Evolutionary conservation across 1,140 invertebrate genomes (phyloP).

Genomic region (Drosophila bipectinata): DNA sequence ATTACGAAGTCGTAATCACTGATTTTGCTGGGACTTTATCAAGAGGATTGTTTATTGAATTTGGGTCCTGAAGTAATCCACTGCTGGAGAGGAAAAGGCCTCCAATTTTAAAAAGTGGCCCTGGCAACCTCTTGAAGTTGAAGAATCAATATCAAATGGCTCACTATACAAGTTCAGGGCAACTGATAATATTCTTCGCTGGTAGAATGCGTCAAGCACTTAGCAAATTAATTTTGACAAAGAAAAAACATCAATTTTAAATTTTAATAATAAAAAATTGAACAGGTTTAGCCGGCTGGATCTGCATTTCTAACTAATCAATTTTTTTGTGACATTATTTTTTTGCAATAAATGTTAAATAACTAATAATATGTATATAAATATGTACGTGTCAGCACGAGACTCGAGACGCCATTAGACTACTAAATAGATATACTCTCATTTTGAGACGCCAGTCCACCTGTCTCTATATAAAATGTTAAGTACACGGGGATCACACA

Average conservation of each 20-base stretch:
- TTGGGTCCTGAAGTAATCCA: slow-evolving; percentile 3
- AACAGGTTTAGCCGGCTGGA: slow-evolving; percentile 25
- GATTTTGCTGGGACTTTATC: slow-evolving; percentile 2
- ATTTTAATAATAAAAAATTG: not conserved
- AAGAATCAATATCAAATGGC: not conserved
- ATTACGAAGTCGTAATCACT: slow-evolving; percentile 9
- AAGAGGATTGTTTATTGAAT: slow-evolving; percentile 22
- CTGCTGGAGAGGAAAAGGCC: not conserved
- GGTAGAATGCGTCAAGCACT: not conserved
- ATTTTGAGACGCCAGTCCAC: not conserved
- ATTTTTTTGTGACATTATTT: slow-evolving; percentile 7
- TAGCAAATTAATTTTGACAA: slow-evolving; percentile 16
- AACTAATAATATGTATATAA: not conserved
- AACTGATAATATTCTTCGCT: slow-evolving; percentile 4
- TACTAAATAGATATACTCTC: not conserved
- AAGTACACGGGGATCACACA: slow-evolving; percentile 23
- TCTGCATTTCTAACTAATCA: not conserved
- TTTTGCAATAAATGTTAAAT: not conserved
- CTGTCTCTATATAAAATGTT: slow-evolving; percentile 6
- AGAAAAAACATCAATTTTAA: not conserved
- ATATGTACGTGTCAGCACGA: not conserved
- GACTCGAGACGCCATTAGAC: not conserved
- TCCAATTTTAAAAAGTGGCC: not conserved
- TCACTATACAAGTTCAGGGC: slow-evolving; percentile 8
- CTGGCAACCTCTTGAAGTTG: slow-evolving; percentile 2